phyloP scores from a whole-genome alignment of 2,888 invertebrate species.

The Andricus curvator region DNA sequence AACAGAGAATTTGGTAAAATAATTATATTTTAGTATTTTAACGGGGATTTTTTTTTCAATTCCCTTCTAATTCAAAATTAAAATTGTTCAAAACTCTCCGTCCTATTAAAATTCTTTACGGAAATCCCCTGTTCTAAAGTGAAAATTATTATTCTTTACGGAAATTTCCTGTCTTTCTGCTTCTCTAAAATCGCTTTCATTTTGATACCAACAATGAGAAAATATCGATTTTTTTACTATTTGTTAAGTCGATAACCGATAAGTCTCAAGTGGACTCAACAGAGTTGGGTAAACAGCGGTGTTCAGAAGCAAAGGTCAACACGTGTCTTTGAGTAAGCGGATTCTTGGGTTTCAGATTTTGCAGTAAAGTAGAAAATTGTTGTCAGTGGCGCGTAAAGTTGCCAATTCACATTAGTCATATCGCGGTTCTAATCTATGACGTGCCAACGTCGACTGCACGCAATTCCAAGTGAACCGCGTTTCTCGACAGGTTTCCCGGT shows the following conservation, averaged over 20 bases:
- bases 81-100: no score
- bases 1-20: no score
- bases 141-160: no score
- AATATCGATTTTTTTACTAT: background rate
- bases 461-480: background rate
- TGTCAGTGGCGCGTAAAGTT: slow-evolving; percentile 6
- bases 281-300: background rate
- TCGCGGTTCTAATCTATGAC: slow-evolving; percentile 3
- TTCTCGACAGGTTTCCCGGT: slow-evolving; percentile 3
- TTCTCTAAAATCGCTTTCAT: background rate
- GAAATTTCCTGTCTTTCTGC: background rate
- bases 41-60: no score
- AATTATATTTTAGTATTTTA: no score
- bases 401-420: background rate
- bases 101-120: no score
- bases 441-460: background rate
- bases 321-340: slow-evolving; percentile 3
- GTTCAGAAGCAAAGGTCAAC: background rate
- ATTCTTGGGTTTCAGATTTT: slow-evolving; percentile 2
- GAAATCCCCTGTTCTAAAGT: no score
- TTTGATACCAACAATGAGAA: background rate
- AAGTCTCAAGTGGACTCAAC: background rate
- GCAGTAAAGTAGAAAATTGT: background rate
- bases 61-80: no score
- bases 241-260: background rate